phyloP scores from a whole-genome alignment of 2,113 vertebrate species.

The Myiopsitta monachus region DNA sequence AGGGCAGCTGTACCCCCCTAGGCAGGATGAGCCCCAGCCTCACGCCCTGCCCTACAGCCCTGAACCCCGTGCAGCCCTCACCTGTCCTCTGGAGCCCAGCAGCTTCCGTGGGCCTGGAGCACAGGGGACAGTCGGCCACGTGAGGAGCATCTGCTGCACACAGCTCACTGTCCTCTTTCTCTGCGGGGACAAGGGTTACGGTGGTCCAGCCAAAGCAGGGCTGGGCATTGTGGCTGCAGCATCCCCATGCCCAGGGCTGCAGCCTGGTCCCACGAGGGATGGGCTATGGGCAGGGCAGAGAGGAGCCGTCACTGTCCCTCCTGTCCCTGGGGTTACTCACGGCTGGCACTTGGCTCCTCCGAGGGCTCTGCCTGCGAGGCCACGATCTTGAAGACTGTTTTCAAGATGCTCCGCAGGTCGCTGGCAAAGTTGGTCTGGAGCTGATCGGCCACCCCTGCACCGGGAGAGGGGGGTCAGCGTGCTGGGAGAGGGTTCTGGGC shows the following conservation, averaged over 20 bases:
- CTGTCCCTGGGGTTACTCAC: slow-evolving; percentile 23
- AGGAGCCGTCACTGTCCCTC: not conserved
- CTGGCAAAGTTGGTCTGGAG: slow-evolving; percentile 81
- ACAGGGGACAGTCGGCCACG: slow-evolving; percentile 1
- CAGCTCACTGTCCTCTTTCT: not conserved
- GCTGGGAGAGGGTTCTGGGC: not conserved
- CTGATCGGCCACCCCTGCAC: slow-evolving; percentile 73
- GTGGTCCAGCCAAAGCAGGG: not conserved
- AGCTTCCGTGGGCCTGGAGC: not conserved
- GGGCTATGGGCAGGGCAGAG: not conserved
- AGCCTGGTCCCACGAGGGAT: not conserved
- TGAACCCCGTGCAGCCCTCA: not conserved
- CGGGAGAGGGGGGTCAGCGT: not conserved
- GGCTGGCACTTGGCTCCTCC: not conserved
- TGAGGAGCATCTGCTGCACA: not conserved
- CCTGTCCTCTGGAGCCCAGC: not conserved
- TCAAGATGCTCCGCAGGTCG: slow-evolving; percentile 74
- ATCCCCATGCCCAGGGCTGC: not conserved
- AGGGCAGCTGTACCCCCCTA: not conserved
- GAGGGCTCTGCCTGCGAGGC: slow-evolving; percentile 13
- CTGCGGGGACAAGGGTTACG: not conserved
- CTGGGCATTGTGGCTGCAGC: accelerated
- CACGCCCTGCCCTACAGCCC: not conserved
- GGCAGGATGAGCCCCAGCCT: not conserved
- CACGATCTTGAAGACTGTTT: slow-evolving; percentile 71